Conservation (phyloP, 2,113 vertebrate genomes). For the Larimichthys polyactis region DNA sequence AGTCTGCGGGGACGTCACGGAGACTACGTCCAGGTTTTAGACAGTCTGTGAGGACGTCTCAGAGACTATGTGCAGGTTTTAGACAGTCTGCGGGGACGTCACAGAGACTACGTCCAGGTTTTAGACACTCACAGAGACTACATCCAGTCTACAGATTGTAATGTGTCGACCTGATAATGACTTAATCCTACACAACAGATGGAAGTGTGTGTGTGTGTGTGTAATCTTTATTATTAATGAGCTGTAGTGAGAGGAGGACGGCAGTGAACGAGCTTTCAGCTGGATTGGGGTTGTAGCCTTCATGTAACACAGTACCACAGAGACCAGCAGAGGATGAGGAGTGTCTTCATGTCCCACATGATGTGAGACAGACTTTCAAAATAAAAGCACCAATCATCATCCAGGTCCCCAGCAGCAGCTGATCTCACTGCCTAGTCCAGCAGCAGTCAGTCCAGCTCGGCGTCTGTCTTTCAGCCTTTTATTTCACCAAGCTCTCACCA, state of each 20-base stretch:
- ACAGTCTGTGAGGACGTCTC: too few species aligned
- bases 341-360: conserved; percentile 34
- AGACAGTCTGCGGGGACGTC: too few species aligned
- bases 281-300: conserved; percentile 9
- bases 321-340: conserved; percentile 16
- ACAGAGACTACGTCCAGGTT: too few species aligned
- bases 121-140: too few species aligned
- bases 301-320: conserved; percentile 12
- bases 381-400: too few species aligned
- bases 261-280: not conserved
- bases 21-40: too few species aligned
- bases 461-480: too few species aligned
- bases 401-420: not conserved
- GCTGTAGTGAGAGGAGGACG: not conserved
- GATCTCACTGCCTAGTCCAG: not conserved
- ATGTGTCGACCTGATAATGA: conserved; percentile 28
- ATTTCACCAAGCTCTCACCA: too few species aligned
- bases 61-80: too few species aligned
- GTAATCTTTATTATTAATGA: not conserved
- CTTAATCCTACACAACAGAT: conserved; percentile 34
- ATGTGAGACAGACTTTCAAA: conserved; percentile 16
- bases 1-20: too few species aligned
- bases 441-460: too few species aligned
- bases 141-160: not conserved
- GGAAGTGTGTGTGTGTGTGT: conserved; percentile 11